These are phyloP conservation scores for Monopterus albus DNA, from an alignment of 2,113 vertebrate species.

Conservation along the genomic window DNA sequence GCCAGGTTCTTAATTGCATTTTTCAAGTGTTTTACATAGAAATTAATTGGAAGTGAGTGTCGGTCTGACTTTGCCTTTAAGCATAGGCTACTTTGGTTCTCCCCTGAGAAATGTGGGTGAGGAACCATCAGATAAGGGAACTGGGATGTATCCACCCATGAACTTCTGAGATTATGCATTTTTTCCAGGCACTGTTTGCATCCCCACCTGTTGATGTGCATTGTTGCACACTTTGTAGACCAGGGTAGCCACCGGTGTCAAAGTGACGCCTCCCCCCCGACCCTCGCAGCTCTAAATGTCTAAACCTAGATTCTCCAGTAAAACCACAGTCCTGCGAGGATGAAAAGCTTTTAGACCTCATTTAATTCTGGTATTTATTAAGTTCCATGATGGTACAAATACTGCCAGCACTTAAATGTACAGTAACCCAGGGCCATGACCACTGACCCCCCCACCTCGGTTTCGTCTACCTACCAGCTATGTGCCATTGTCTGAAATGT, in stretches of 20 bases:
- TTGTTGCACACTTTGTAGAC: background rate
- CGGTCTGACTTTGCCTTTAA: too few relatives aligned
- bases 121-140: too few relatives aligned
- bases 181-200: constrained; percentile 14
- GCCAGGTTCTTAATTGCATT: too few relatives aligned
- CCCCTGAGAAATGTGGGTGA: too few relatives aligned
- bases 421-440: constrained; percentile 52
- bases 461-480: constrained; percentile 47
- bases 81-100: too few relatives aligned
- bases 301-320: background rate
- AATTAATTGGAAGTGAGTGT: too few relatives aligned
- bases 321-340: constrained; percentile 18
- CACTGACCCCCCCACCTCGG: background rate
- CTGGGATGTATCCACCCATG: background rate
- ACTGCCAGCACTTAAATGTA: constrained; percentile 72
- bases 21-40: too few relatives aligned
- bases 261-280: too few relatives aligned
- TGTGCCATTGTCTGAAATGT: constrained; percentile 76
- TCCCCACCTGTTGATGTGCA: constrained; percentile 9
- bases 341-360: constrained; percentile 1
- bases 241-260: constrained; percentile 7
- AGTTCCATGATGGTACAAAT: constrained; percentile 67
- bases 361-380: constrained; percentile 49
- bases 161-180: constrained; percentile 28
- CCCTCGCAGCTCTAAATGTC: background rate